Evolutionary conservation across 1,140 invertebrate genomes (phyloP), one percentile per base, ranked within the genome.

Genomic region (Brachionus paranguensis): DNA sequence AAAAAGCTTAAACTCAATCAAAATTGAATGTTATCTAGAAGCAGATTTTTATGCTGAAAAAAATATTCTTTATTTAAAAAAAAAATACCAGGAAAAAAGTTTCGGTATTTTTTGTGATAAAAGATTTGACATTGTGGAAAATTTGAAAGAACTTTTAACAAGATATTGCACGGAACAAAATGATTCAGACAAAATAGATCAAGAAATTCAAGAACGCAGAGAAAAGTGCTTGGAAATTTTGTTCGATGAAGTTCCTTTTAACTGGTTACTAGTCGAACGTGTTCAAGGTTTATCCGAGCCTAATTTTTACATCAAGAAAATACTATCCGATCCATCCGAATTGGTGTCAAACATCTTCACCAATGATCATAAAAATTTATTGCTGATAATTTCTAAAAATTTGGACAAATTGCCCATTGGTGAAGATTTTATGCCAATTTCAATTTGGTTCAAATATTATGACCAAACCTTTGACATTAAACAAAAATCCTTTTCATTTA

Each of bases 1-100:
- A 60, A 45, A 37, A 72, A 50, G 72, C 10, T 76, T 76, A 10
- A 76, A 76, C 20, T 47, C 24, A 20, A 24, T 76, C 50, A 76
- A 76, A 76, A 50, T 76, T 10, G 72, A 76, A 76, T 76, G 41
- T n/a, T 50, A 76, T 76, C 43, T 76, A 14, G 72, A 76, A 29
- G 27, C 43, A 10, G 72, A 76, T 29, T 76, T 76, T 50, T 50
- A 50, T 24, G 12, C 24, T 4, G 72, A 76, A 76, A 50, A 76
- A 7, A 76, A 76, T 76, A 50, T 50, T 76, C 43, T 76, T 5
- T 47, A 53, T 47, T 11, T 76, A 24, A 76, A 50, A 50, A 24
- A 10, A 24, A 20, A 76, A 50, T 76, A 50, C 27, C 11, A 76
- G 20, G 20, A 5, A 27, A 76, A 76, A 76, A 76, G 50, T 50